Percentiles rank a stretch among this genome's conserved stretches.
Evolutionary conservation across 2,888 invertebrate species (phyloP).

Genomic region (Heteromurus nitidus): DNA sequence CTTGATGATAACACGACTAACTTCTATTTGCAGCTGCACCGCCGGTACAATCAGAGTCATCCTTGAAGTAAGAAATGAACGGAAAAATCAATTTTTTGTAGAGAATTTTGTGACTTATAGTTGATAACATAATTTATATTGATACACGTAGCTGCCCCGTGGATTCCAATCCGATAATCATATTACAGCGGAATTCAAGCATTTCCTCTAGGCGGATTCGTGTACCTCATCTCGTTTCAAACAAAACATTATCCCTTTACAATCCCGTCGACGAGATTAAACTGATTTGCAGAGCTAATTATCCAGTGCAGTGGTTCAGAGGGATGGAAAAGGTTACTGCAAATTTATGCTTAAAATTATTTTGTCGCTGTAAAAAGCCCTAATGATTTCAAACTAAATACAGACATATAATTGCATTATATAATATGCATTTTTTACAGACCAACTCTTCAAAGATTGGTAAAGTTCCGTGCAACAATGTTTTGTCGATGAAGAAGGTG

Average conservation of each 20-base stretch:
- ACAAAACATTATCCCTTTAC: constrained; percentile 60
- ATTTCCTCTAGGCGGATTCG: constrained; percentile 58
- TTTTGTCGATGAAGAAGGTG: constrained; percentile 64
- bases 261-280: constrained; percentile 67
- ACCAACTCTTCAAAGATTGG: constrained; percentile 68
- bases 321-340: constrained; percentile 52
- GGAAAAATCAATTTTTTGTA: constrained; percentile 2
- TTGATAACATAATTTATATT: background rate
- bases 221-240: constrained; percentile 63
- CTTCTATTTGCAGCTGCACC: constrained; percentile 43
- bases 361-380: background rate
- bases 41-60: constrained; percentile 55
- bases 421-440: constrained; percentile 29
- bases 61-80: constrained; percentile 51
- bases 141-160: constrained; percentile 52
- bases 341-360: background rate
- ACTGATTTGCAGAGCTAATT: constrained; percentile 67
- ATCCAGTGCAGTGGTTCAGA: constrained; percentile 68
- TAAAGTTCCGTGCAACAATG: constrained; percentile 66
- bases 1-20: background rate
- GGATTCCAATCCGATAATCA: constrained; percentile 61
- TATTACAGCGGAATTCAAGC: constrained; percentile 63
- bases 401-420: no score
- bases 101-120: background rate
- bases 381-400: no score